These are phyloP conservation scores for Pangasius mekongensis DNA, from an alignment of 2,797 vertebrate species.

Conservation along the genomic window DNA sequence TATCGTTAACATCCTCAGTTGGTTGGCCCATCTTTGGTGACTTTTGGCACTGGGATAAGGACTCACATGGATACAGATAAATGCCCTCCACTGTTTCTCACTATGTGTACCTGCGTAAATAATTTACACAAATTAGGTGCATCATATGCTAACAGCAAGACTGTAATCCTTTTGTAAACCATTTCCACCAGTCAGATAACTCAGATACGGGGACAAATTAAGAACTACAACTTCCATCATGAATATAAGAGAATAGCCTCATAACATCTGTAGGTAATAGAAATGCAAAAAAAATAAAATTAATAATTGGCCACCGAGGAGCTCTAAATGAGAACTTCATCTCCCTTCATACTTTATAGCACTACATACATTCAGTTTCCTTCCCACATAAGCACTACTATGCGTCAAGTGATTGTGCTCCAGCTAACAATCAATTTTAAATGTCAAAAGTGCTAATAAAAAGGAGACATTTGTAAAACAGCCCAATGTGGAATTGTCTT, in stretches of 20 bases:
- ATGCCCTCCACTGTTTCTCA: slow-evolving; percentile 6
- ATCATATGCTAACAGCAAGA: slow-evolving; percentile 12
- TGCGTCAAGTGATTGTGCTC: not conserved
- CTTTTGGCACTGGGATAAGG: slow-evolving; percentile 20
- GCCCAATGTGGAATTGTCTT: slow-evolving; percentile 1
- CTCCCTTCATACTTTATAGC: not conserved
- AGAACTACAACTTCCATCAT: not conserved
- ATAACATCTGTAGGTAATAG: not conserved
- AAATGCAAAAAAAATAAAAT: not conserved
- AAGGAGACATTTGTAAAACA: slow-evolving; percentile 21
- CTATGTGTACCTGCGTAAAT: not conserved
- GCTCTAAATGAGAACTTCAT: not conserved
- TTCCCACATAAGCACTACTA: not conserved
- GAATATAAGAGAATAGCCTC: not conserved
- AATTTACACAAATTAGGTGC: slow-evolving; percentile 17
- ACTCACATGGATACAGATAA: slow-evolving; percentile 24
- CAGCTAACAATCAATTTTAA: slow-evolving; percentile 13
- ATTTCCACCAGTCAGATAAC: not conserved
- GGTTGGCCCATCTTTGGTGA: slow-evolving; percentile 21
- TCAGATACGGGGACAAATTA: not conserved
- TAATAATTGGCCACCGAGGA: not conserved
- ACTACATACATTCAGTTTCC: not conserved
- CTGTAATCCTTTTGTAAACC: not conserved
- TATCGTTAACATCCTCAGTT: slow-evolving; percentile 33
- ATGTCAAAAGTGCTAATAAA: slow-evolving; percentile 6